phyloP scores from a whole-genome alignment of 2,797 vertebrate genomes.

The Falco novaeseelandiae region DNA sequence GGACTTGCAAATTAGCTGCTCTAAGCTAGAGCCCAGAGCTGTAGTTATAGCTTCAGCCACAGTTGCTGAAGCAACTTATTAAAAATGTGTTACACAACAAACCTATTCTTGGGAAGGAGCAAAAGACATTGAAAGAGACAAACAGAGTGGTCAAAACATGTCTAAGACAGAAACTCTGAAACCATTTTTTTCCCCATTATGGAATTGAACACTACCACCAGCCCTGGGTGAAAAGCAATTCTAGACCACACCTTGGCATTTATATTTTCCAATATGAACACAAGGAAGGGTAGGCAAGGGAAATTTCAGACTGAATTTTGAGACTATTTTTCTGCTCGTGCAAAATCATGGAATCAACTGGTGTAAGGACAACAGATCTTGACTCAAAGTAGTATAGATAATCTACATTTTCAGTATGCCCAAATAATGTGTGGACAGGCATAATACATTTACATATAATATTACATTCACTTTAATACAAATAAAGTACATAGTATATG shows the following conservation, averaged over 20 bases:
- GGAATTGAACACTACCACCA: background rate
- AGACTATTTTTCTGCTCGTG: background rate
- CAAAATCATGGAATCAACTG: background rate
- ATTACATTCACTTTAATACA: background rate
- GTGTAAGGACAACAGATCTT: background rate
- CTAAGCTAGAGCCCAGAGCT: background rate
- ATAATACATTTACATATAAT: background rate
- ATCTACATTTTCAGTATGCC: background rate
- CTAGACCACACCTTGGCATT: background rate
- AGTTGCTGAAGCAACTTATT: background rate
- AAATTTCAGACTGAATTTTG: background rate
- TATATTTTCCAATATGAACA: background rate
- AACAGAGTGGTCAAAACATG: background rate
- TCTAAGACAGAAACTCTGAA: background rate
- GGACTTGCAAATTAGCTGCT: background rate
- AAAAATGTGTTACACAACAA: background rate
- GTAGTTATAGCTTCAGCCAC: background rate
- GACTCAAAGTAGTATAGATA: background rate
- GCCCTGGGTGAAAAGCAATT: background rate
- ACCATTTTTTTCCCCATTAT: fast-evolving
- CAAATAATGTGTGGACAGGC: background rate
- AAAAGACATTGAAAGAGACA: background rate
- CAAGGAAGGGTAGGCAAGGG: background rate
- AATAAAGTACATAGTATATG: background rate
- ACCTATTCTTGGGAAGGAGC: background rate